phyloP scores from a whole-genome alignment of 2,113 vertebrate species.

The Orcinus orca region DNA sequence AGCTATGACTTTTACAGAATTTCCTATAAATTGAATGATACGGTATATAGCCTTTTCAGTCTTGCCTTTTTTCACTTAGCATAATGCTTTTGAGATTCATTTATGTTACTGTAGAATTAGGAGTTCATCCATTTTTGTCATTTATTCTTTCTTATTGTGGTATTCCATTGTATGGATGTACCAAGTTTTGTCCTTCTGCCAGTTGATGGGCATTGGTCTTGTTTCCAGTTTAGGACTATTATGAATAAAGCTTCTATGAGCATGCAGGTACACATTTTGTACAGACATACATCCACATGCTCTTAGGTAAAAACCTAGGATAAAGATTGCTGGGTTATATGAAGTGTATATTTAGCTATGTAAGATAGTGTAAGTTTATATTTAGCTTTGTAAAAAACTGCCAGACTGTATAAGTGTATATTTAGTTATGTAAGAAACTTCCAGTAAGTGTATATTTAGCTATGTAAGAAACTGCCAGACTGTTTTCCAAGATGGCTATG shows the following conservation, averaged over 20 bases:
- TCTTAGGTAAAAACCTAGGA: not conserved
- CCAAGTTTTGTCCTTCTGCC: not conserved
- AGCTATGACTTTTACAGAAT: not conserved
- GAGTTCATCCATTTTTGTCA: not conserved
- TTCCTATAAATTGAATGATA: not conserved
- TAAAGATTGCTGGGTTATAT: not conserved
- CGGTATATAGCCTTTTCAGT: not conserved
- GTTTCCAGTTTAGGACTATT: not conserved
- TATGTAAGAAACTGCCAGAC: not conserved
- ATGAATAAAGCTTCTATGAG: not conserved
- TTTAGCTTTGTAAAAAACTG: not conserved
- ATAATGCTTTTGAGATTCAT: not conserved
- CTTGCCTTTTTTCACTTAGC: not conserved
- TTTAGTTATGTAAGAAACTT: not conserved
- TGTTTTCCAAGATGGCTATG: not conserved
- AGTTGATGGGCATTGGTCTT: not conserved
- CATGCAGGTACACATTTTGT: not conserved
- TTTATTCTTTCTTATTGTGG: not conserved
- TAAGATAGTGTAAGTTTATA: not conserved
- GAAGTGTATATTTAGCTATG: not conserved
- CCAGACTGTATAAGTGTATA: not conserved
- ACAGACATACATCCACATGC: not conserved
- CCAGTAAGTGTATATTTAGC: not conserved
- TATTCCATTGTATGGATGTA: not conserved
- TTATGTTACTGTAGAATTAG: not conserved